Conservation (phyloP, 2,113 vertebrate species). For the Heterotis niloticus region DNA sequence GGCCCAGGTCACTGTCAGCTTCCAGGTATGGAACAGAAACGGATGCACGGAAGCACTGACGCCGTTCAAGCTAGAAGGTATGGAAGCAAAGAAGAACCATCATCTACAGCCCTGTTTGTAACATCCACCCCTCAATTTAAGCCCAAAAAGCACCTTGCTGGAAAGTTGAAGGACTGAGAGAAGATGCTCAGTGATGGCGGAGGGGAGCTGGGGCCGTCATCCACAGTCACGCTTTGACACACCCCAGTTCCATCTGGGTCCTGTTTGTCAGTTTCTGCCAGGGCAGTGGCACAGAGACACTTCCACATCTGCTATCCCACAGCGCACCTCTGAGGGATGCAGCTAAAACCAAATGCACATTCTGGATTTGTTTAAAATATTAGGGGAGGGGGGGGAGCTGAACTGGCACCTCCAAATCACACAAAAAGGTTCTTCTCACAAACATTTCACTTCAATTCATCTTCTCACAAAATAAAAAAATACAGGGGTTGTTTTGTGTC, state of each 20-base stretch:
- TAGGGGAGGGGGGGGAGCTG: background rate
- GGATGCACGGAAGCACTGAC: too few species aligned
- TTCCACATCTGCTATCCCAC: background rate
- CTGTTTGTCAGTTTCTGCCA: background rate
- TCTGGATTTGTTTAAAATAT: too few species aligned
- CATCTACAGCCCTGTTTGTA: too few species aligned
- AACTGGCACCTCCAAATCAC: background rate
- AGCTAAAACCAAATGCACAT: background rate
- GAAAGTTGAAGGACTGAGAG: too few species aligned
- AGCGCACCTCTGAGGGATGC: background rate
- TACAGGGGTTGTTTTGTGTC: slow-evolving; percentile 18
- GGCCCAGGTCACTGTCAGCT: background rate
- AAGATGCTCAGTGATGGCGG: too few species aligned
- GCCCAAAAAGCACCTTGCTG: too few species aligned
- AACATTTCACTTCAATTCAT: background rate
- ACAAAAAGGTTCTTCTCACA: background rate
- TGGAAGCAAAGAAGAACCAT: too few species aligned
- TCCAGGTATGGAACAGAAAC: background rate
- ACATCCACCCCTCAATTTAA: too few species aligned
- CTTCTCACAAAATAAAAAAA: slow-evolving; percentile 16
- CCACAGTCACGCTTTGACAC: too few species aligned
- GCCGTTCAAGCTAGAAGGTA: too few species aligned
- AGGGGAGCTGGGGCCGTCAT: too few species aligned
- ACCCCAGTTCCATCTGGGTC: background rate
- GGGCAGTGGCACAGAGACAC: background rate